Evolutionary conservation across 2,797 vertebrate genomes (phyloP), one percentile per base, ranked within the genome.

Genomic region (Cyclopterus lumpus): DNA sequence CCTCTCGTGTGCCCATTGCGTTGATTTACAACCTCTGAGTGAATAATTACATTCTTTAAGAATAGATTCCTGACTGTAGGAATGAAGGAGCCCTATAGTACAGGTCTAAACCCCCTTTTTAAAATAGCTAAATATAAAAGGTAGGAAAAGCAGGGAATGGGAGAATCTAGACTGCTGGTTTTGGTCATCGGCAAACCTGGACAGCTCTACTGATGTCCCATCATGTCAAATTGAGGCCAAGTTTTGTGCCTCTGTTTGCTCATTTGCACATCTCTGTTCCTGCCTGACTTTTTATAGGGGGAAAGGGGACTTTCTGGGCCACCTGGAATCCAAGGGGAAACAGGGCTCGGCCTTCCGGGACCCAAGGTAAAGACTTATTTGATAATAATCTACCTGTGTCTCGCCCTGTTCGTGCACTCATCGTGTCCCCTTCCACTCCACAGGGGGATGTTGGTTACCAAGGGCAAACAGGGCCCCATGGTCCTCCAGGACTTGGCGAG

Each of bases 261-360:
- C 60, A 5, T 66, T 38, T 34, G 9, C 28, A 55, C 46, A 57
- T 73, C 60, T 86, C 32, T 87, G 36, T 82, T 65, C 44, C 32
- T 71, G 22, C 18, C 53, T 75, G 26, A 79, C 46, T 71, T 91
- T 91, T 80, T 86, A 87, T 80, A 97, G 97, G 97, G 97, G 36
- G 97, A 97, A 85, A 92, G 97, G 93, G 97, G 96, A 82, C 92
- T 95, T 90, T 65, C 93, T 67, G 97, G 97, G 18, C 95, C 94
- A 85, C 91, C 95, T 88, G 97, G 97, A 85, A 91, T 97, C 71
- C 95, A 95, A 93, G 97, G 97, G 75, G 96, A 97, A 88, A 95
- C 94, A 71, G 97, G 97, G 88, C 92, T 96, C 61, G 97, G 97
- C 85, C 89, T 96, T 73, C 95, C 93, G 51, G 97, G 97, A 80